A percentile compares a stretch with the other conserved stretches of the same genome.
These are phyloP conservation scores for Pycnomerus fuliginosus DNA, from an alignment of 2,888 invertebrate genomes.

Conservation along the genomic window DNA sequence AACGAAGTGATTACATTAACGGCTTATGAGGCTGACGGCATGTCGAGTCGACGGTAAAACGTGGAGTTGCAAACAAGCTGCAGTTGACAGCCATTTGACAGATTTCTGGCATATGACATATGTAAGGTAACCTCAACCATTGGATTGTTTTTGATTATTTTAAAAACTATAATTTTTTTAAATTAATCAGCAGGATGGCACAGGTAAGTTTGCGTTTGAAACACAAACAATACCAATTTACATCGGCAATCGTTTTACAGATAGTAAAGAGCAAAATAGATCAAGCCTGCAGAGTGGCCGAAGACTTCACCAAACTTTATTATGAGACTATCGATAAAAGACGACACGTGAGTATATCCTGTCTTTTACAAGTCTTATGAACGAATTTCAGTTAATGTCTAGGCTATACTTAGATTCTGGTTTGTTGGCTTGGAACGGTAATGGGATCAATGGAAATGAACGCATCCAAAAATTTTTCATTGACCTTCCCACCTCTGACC, in stretches of 20 bases:
- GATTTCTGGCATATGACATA: no score
- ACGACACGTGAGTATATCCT: constrained; percentile 64
- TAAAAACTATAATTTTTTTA: no score
- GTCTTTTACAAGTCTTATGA: constrained; percentile 8
- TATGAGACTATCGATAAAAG: constrained; percentile 87
- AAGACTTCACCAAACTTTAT: constrained; percentile 86
- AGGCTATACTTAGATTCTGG: constrained; percentile 83
- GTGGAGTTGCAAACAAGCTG: no score
- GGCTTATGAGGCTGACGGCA: no score
- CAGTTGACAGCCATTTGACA: no score
- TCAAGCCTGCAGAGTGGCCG: constrained; percentile 80
- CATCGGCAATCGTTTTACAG: constrained; percentile 54
- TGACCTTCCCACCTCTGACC: constrained; percentile 79
- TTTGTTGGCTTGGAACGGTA: constrained; percentile 91
- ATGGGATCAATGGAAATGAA: constrained; percentile 76
- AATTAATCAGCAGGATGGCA: no score
- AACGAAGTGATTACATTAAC: no score
- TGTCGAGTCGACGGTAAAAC: no score
- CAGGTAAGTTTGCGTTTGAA: no score
- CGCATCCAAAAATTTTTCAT: constrained; percentile 83
- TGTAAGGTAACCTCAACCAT: no score
- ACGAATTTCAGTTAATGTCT: constrained; percentile 61
- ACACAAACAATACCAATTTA: no score
- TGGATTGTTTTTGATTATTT: no score
- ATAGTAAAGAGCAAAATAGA: constrained; percentile 68